phyloP scores from a whole-genome alignment of 2,888 invertebrate genomes.

The Cephonodes hylas region DNA sequence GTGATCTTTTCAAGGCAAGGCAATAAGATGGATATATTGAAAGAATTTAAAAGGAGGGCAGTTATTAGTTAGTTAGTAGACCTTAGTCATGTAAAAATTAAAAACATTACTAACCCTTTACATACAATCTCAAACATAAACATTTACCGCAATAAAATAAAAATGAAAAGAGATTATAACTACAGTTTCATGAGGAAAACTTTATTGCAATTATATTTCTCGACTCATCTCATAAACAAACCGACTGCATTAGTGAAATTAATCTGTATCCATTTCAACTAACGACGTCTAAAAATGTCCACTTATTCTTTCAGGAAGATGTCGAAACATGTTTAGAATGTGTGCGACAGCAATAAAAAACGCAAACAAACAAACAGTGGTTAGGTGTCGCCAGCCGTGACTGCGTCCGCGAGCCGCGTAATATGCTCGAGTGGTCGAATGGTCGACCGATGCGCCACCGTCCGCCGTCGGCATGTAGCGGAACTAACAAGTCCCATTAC shows the following conservation, averaged over 20 bases:
- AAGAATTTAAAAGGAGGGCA: no score
- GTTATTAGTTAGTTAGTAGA: no score
- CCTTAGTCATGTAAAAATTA: no score
- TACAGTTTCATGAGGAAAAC: no score
- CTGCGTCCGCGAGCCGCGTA: slow-evolving; percentile 35
- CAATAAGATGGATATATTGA: no score
- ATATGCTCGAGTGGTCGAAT: slow-evolving; percentile 35
- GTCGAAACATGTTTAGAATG: neutral
- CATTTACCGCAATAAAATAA: no score
- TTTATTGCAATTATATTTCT: neutral
- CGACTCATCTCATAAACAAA: neutral
- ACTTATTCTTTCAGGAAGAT: neutral
- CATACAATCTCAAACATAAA: no score
- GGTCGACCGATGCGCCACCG: slow-evolving; percentile 33
- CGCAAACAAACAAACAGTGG: slow-evolving; percentile 32
- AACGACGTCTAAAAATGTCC: neutral
- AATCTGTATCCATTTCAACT: neutral
- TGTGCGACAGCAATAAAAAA: slow-evolving; percentile 1
- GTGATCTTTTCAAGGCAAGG: no score
- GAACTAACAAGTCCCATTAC: slow-evolving; percentile 69
- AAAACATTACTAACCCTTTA: no score
- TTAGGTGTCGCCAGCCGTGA: slow-evolving; percentile 47
- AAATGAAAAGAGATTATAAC: no score
- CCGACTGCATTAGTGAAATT: neutral
- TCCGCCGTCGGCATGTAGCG: slow-evolving; percentile 57